Evolutionary conservation across 2,888 invertebrate species (phyloP), one percentile per base, ranked within the genome.

Genomic region (Cancer borealis): DNA sequence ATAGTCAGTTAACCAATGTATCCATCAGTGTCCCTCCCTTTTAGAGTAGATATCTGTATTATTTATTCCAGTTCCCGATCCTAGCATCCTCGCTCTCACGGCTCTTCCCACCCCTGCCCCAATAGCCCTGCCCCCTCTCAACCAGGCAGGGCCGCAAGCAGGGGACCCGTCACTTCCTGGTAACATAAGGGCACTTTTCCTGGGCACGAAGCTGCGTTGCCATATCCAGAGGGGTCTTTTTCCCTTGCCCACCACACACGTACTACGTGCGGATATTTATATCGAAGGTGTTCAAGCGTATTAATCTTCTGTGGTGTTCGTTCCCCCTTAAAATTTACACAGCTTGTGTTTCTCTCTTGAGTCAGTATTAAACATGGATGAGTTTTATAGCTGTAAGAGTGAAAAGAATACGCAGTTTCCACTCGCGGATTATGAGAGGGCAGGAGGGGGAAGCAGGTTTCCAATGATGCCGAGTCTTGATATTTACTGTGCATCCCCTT

Each of bases 101-200:
- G n/a, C 66, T 39, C 91, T 39, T 66, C 66, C 91, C 39, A 39
- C 54, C 49, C n/a, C 12, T 47, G 17, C 49, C 90, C 49, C 90
- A 90, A 45, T 88, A 12, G 12, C 88, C 39, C 21, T 46, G 14
- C 88, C 21, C 14, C 30, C 17, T 5, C 4, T 17, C 49, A 6
- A 49, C 49, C 66, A 54, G 39, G 2, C 12, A 54, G 54, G 73
- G n/a, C n/a, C n/a, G 73, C 21, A n/a, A 79, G 26, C 26, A 73
- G 73, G 73, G 73, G 73, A 10, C 60, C 45, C 39, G 39, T 17
- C 39, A 91, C 91, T 91, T 91, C 91, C 91, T 91, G 60, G 91
- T 91, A 91, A 91, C 91, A 60, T 17, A 66, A 91, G 91, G 91
- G 91, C 91, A 66, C 66, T 66, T 66, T 91, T 91, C 91, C 91